Conservation (phyloP, 2,113 vertebrate genomes). For the Cercopithecus mona region DNA sequence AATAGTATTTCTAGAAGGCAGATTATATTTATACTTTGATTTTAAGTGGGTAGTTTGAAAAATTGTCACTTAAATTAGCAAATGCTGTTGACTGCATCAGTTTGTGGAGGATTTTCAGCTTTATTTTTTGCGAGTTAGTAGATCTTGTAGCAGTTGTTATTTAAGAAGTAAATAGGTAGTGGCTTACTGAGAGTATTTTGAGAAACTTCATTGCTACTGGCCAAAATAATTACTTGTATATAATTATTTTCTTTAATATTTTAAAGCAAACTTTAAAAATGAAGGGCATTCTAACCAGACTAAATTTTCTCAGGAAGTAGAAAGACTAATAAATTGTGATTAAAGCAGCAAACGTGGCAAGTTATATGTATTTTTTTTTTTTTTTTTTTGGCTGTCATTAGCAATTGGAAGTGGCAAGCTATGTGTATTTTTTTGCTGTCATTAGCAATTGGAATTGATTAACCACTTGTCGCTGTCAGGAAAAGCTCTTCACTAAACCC, state of each 20-base stretch:
- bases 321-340: not conserved
- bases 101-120: slow-evolving; percentile 40
- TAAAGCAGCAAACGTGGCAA: slow-evolving; percentile 18
- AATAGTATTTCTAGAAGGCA: slow-evolving; percentile 46
- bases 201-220: slow-evolving; percentile 38
- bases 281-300: not conserved
- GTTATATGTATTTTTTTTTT: not conserved
- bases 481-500: not conserved
- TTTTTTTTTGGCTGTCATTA: not conserved
- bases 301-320: slow-evolving; percentile 39
- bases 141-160: slow-evolving; percentile 1
- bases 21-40: slow-evolving; percentile 7
- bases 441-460: slow-evolving; percentile 23
- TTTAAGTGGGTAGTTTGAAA: slow-evolving; percentile 11
- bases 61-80: slow-evolving; percentile 26
- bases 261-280: slow-evolving; percentile 26
- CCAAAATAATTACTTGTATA: not conserved
- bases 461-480: not conserved
- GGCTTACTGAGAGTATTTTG: slow-evolving; percentile 26
- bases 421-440: not conserved
- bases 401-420: not conserved
- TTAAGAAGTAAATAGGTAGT: slow-evolving; percentile 27
- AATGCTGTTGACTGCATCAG: not conserved
- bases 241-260: slow-evolving; percentile 29
- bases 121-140: slow-evolving; percentile 31